phyloP scores from a whole-genome alignment of 2,113 vertebrate genomes.

The Alethe castanea region DNA sequence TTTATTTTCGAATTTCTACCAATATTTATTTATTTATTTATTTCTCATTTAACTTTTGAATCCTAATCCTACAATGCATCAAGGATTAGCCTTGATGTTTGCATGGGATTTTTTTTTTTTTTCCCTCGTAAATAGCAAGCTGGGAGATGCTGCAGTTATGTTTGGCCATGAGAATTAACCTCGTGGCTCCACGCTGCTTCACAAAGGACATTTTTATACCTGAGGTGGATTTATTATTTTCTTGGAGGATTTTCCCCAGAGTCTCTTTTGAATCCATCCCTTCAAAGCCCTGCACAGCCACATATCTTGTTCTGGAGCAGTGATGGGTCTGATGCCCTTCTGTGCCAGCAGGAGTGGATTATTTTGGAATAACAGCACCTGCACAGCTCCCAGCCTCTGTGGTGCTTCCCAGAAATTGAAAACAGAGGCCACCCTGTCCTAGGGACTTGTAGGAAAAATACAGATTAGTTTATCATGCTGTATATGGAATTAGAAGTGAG shows the following conservation, averaged over 20 bases:
- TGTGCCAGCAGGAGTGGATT: not conserved
- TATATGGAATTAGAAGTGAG: not conserved
- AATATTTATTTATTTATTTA: not conserved
- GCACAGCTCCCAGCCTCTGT: not conserved
- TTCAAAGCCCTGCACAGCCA: not conserved
- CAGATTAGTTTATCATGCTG: not conserved
- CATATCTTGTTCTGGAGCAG: not conserved
- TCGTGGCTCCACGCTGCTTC: not conserved
- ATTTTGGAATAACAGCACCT: not conserved
- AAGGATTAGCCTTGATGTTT: not conserved
- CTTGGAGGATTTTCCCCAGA: not conserved
- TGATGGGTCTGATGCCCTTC: not conserved
- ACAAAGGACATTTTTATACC: not conserved
- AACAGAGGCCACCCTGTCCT: not conserved
- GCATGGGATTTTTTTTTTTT: not conserved
- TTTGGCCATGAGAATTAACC: not conserved
- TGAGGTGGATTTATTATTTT: not conserved
- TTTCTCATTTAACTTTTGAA: not conserved
- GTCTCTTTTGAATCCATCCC: not conserved
- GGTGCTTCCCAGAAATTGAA: not conserved
- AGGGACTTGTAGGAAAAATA: accelerated
- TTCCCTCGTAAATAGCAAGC: accelerated
- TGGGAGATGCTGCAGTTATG: not conserved
- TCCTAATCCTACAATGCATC: not conserved
- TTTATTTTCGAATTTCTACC: not conserved